Base-by-base conservation (phyloP, 2,888 invertebrate genomes). In the Xanthostigma xanthostigma region DNA sequence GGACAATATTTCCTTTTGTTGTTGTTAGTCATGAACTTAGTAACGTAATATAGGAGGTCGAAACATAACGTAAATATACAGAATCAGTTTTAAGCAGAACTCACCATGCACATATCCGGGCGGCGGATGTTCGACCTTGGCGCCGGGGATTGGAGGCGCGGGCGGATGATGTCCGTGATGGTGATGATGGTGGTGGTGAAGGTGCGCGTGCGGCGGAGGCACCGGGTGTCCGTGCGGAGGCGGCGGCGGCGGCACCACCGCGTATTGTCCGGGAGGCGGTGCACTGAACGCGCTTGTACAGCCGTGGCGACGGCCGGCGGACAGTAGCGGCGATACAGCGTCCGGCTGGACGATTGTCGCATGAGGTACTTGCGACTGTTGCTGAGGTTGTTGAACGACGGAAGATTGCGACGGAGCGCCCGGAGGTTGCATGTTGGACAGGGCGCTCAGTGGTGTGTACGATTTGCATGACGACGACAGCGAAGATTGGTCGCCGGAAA, bases 391-490 rank as follows among this genome's bases (percentile, higher is more conserved):
- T 64, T 59, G 51, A 67, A 59, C 49, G 66, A 64, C 54, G 67
- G 62, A 51, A 63, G 60, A 51, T 65, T 59, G 57, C 65, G 63
- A 27, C 58, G 59, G 58, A 62, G 64, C 52, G 27, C 80, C 83
- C 1, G 83, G 82, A n/a, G 89, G 89, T 66, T 88, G 79, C 89
- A 90, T 90, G 58, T 83, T 88, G 37, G 88, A 87, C 55, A 89
- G 69, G 12, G 89, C 89, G 49, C 84, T 80, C 54, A 90, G 72
- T 6, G 89, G 89, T 41, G 89, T 87, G 66, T 90, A 90, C 12
- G 87, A 79, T 62, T 81, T 80, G 68, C 61, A 68, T 33, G 72
- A 71, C 51, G 27, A 27, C 27, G 27, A 27, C 27, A 27, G 27
- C 27, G 27, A 27, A 27, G 27, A 27, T 6, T 27, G 27, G 27